Evolutionary conservation across 2,888 invertebrate genomes (phyloP).

Genomic region (Philopedon plagiatum): DNA sequence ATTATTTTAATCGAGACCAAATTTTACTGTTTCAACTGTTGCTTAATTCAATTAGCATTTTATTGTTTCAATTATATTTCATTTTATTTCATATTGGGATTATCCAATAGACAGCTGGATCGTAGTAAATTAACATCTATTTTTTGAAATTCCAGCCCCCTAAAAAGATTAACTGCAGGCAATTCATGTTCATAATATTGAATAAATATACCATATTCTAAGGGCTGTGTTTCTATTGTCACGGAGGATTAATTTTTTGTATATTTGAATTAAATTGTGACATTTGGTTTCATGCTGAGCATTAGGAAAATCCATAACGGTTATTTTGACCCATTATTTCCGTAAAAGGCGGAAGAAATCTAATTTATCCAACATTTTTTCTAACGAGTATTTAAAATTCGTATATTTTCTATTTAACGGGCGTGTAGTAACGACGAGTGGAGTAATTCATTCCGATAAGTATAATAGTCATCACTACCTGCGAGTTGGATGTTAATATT

Average conservation of each 20-base stretch:
- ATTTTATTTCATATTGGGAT: not conserved
- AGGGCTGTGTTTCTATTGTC: slow-evolving; percentile 61
- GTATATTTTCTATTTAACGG: too few species aligned
- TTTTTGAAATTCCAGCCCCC: slow-evolving; percentile 20
- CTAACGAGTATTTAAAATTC: too few species aligned
- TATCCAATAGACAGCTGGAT: slow-evolving; percentile 21
- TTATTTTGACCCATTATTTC: slow-evolving; percentile 59
- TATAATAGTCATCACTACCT: too few species aligned
- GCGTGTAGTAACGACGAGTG: too few species aligned
- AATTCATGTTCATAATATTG: slow-evolving; percentile 62
- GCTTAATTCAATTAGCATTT: not conserved
- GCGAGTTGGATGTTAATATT: too few species aligned
- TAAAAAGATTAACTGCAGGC: slow-evolving; percentile 20
- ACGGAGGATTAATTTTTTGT: slow-evolving; percentile 64
- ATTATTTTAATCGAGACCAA: too few species aligned
- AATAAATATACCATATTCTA: slow-evolving; percentile 63
- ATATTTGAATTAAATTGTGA: slow-evolving; percentile 63
- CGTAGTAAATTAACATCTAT: slow-evolving; percentile 13
- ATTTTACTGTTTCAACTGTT: too few species aligned
- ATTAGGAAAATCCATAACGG: slow-evolving; percentile 61
- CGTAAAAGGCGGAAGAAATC: not conserved
- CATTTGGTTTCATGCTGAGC: slow-evolving; percentile 61
- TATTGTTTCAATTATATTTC: not conserved
- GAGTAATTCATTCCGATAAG: too few species aligned
- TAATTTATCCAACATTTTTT: too few species aligned